These are phyloP conservation scores for Theropithecus gelada DNA, from an alignment of 2,113 vertebrate species.

Conservation along the genomic window DNA sequence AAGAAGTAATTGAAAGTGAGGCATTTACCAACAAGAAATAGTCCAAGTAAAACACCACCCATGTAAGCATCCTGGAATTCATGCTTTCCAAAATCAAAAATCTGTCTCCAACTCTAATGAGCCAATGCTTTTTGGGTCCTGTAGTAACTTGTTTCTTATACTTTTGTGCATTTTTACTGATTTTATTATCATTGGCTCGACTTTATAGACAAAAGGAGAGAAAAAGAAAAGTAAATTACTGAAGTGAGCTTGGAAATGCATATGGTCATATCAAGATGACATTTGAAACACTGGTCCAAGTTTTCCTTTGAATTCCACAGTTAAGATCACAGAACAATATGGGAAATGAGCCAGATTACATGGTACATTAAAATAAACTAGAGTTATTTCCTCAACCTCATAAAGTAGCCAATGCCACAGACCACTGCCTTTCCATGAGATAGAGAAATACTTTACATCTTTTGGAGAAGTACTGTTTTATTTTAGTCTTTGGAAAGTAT, in stretches of 20 bases:
- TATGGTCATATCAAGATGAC: constrained; percentile 52
- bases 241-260: constrained; percentile 38
- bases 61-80: neutral
- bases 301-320: constrained; percentile 56
- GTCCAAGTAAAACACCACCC: neutral
- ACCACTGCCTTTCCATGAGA: constrained; percentile 48
- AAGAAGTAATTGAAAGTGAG: neutral
- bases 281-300: neutral
- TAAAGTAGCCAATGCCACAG: constrained; percentile 47
- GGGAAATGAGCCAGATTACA: constrained; percentile 72
- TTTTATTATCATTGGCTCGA: constrained; percentile 62
- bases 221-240: neutral
- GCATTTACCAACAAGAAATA: neutral
- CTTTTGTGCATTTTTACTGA: neutral
- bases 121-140: neutral
- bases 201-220: constrained; percentile 2
- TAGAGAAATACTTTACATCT: constrained; percentile 53
- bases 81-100: neutral
- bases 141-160: neutral
- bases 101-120: neutral
- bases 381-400: constrained; percentile 61
- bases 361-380: constrained; percentile 50
- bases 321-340: constrained; percentile 67
- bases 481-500: constrained; percentile 48
- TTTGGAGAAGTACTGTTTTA: constrained; percentile 48